These are phyloP conservation scores for Orthonevra nobilis DNA, from an alignment of 2,888 invertebrate genomes.

Conservation along the genomic window DNA sequence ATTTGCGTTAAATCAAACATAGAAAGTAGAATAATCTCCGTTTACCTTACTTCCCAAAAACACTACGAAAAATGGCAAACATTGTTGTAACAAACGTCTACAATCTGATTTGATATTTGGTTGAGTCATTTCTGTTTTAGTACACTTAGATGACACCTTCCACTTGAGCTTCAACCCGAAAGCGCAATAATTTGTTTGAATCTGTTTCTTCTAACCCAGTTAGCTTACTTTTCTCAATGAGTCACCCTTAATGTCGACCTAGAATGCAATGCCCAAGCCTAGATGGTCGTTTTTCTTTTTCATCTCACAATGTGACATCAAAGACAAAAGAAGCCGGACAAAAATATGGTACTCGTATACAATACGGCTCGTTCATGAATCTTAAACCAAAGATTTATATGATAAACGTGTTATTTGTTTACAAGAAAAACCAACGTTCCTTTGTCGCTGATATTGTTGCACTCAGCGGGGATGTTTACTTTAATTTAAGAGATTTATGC, in stretches of 20 bases:
- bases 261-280: too few species aligned
- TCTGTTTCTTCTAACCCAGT: neutral
- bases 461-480: neutral
- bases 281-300: too few species aligned
- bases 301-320: conserved; percentile 10
- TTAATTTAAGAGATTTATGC: conserved; percentile 23
- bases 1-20: too few species aligned
- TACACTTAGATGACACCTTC: too few species aligned
- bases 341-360: neutral
- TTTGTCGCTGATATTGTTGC: neutral
- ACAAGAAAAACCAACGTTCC: neutral
- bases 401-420: neutral
- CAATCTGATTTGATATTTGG: too few species aligned
- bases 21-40: too few species aligned
- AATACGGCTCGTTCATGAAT: neutral
- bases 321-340: conserved; percentile 6
- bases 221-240: neutral
- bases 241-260: conserved; percentile 1
- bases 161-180: too few species aligned
- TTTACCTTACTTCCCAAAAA: too few species aligned
- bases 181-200: neutral
- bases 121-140: too few species aligned
- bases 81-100: too few species aligned
- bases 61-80: too few species aligned
- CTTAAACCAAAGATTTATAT: conserved; percentile 5